Conservation (phyloP, 1,140 invertebrate genomes). For the Chrysopa pallens region DNA sequence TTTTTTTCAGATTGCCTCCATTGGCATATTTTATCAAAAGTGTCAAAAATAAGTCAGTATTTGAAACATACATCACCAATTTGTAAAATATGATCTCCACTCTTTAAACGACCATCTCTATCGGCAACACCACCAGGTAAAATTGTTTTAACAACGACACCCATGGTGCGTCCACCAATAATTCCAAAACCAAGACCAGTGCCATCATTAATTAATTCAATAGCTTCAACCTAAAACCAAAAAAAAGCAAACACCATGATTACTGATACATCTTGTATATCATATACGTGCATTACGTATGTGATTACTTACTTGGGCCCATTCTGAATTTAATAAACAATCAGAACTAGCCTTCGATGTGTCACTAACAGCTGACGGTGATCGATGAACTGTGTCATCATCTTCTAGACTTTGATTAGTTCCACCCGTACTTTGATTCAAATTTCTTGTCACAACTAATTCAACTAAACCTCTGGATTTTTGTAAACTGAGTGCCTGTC, state of each 20-base stretch:
- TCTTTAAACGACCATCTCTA: slow-evolving; percentile 79
- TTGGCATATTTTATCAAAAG: no score
- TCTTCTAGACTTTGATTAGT: slow-evolving; percentile 9
- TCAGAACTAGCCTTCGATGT: slow-evolving; percentile 52
- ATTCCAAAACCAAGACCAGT: slow-evolving; percentile 94
- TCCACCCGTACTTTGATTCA: slow-evolving; percentile 5
- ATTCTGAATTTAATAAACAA: slow-evolving; percentile 71
- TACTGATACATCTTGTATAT: background rate
- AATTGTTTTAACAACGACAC: slow-evolving; percentile 95
- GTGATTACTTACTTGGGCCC: slow-evolving; percentile 50
- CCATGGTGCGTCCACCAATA: slow-evolving; percentile 88
- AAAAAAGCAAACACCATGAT: background rate
- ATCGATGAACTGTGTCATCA: slow-evolving; percentile 28
- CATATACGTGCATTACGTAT: no score
- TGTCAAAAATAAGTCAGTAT: no score
- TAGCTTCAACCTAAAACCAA: slow-evolving; percentile 56
- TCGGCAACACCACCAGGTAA: slow-evolving; percentile 88
- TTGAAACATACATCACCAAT: slow-evolving; percentile 56
- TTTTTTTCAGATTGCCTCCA: no score
- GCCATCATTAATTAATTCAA: slow-evolving; percentile 88
- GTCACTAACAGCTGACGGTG: slow-evolving; percentile 50
- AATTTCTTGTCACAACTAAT: slow-evolving; percentile 48
- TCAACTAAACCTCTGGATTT: slow-evolving; percentile 56
- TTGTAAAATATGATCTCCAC: slow-evolving; percentile 92
- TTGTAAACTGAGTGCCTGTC: slow-evolving; percentile 39